Conservation (phyloP, 2,797 vertebrate genomes). For the Serranus cabrilla region DNA sequence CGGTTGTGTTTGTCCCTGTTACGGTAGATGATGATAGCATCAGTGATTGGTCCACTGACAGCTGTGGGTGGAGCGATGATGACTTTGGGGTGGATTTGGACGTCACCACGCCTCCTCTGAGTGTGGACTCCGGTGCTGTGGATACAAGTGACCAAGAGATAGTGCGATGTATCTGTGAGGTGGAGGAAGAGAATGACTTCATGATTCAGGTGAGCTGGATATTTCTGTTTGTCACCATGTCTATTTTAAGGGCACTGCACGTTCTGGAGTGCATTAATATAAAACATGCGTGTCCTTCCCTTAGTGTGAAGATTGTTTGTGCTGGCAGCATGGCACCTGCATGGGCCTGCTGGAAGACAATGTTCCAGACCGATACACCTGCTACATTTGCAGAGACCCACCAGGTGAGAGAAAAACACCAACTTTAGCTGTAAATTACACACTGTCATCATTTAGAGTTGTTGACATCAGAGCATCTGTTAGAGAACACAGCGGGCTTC, state of each 20-base stretch:
- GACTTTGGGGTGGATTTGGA: conserved; percentile 91
- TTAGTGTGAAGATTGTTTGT: conserved; percentile 97
- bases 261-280: neutral
- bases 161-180: conserved; percentile 95
- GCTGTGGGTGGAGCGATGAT: conserved; percentile 95
- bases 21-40: conserved; percentile 91
- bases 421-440: neutral
- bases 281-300: conserved; percentile 15
- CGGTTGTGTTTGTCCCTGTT: neutral
- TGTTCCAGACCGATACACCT: conserved; percentile 95
- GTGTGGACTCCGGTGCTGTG: conserved; percentile 86
- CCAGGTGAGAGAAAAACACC: conserved; percentile 87
- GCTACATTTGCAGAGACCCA: conserved; percentile 96
- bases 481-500: neutral
- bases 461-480: conserved; percentile 1
- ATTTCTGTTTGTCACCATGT: neutral
- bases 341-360: conserved; percentile 98
- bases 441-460: neutral
- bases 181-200: conserved; percentile 98
- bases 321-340: conserved; percentile 98
- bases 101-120: conserved; percentile 90
- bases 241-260: neutral
- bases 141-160: conserved; percentile 91
- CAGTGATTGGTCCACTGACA: conserved; percentile 95
- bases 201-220: conserved; percentile 93